These are phyloP conservation scores for Blastobasis adustella DNA, from an alignment of 2,888 invertebrate genomes.

Conservation along the genomic window DNA sequence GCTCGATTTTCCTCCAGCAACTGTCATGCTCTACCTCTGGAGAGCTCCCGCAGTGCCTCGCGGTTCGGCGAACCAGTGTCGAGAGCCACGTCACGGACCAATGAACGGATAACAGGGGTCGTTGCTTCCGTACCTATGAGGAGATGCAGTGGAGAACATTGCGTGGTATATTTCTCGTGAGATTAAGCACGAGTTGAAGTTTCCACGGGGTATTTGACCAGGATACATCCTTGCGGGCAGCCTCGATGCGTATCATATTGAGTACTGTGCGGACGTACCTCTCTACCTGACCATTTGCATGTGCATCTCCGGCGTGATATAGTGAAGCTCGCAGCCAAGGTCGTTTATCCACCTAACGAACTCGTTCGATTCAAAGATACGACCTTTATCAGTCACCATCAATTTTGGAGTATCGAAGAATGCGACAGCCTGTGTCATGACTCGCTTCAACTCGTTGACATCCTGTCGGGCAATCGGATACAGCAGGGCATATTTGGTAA, in stretches of 20 bases:
- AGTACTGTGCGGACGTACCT: slow-evolving; percentile 5
- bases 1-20: background rate
- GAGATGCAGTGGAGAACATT: slow-evolving; percentile 1
- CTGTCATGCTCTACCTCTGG: background rate
- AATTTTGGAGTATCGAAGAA: slow-evolving; percentile 1
- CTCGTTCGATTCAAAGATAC: slow-evolving; percentile 1
- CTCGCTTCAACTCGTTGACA: background rate
- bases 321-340: slow-evolving; percentile 5
- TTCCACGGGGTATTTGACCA: slow-evolving; percentile 7
- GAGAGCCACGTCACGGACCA: background rate
- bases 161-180: slow-evolving; percentile 3
- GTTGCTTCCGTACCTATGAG: background rate
- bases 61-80: background rate
- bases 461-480: background rate
- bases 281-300: slow-evolving; percentile 7
- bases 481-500: background rate
- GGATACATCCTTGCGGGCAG: background rate
- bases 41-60: background rate
- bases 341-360: slow-evolving; percentile 4
- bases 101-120: background rate
- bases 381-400: slow-evolving; percentile 4
- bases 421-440: background rate
- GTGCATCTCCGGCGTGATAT: slow-evolving; percentile 8
- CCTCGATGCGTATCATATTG: slow-evolving; percentile 8
- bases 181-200: slow-evolving; percentile 6